These are phyloP conservation scores for Tringa solitaria DNA, from an alignment of 2,113 vertebrate species.

Conservation along the genomic window DNA sequence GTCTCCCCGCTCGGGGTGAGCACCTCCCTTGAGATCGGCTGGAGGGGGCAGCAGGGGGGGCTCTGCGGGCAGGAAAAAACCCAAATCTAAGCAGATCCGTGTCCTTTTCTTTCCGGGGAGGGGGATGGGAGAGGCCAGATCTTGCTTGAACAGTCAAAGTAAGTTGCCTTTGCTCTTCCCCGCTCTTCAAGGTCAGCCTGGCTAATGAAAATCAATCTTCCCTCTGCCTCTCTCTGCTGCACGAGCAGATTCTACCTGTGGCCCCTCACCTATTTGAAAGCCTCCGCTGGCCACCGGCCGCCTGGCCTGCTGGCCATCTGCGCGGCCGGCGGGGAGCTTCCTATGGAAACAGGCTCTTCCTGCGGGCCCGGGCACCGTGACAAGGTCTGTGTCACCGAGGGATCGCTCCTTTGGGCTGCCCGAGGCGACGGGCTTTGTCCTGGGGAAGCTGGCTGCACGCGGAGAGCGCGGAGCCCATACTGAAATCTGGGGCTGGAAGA, in stretches of 20 bases:
- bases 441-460: neutral
- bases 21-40: neutral
- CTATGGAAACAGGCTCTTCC: neutral
- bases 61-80: neutral
- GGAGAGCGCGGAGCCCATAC: accelerated
- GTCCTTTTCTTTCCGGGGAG: neutral
- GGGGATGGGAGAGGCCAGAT: conserved; percentile 28
- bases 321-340: neutral
- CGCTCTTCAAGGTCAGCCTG: conserved; percentile 56
- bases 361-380: neutral
- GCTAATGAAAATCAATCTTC: conserved; percentile 65
- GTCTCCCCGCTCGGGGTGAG: neutral
- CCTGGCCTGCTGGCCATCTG: neutral
- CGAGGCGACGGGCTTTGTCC: neutral
- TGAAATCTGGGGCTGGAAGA: neutral
- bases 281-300: neutral
- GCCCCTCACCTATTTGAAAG: conserved; percentile 37
- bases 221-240: conserved; percentile 43
- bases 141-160: conserved; percentile 39
- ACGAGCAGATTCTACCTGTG: conserved; percentile 51
- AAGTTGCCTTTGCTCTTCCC: conserved; percentile 56
- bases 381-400: neutral
- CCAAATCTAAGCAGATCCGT: neutral
- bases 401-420: neutral
- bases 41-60: neutral